Evolutionary conservation across 1,140 invertebrate genomes (phyloP).

Genomic region (Oncopodura yosiiana): DNA sequence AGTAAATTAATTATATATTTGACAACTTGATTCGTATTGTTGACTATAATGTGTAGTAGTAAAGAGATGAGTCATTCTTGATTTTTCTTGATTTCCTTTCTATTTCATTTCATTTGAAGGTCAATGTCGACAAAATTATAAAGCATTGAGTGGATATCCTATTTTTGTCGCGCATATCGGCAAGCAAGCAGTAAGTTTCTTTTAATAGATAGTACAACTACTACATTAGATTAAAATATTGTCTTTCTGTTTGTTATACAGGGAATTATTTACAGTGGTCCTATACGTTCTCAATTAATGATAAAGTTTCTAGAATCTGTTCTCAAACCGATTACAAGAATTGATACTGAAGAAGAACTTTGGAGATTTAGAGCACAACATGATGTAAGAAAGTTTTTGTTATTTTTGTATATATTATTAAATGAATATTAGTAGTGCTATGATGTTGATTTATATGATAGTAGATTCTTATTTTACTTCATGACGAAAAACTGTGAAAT

Average conservation of each 20-base stretch:
- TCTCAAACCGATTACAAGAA: conserved; percentile 28
- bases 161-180: conserved; percentile 34
- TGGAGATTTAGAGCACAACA: conserved; percentile 33
- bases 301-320: conserved; percentile 28
- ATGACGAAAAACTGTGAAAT: no score
- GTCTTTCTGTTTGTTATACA: not conserved
- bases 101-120: no score
- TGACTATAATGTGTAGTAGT: no score
- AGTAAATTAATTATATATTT: no score
- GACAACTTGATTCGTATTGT: no score
- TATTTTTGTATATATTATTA: not conserved
- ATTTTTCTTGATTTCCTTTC: no score
- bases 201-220: not conserved
- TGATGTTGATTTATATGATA: not conserved
- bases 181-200: conserved; percentile 22
- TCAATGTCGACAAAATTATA: conserved; percentile 34
- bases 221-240: not conserved
- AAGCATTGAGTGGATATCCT: conserved; percentile 33
- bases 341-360: conserved; percentile 33
- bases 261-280: conserved; percentile 34
- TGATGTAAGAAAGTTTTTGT: conserved; percentile 23
- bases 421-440: not conserved
- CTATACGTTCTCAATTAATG: conserved; percentile 30
- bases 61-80: no score
- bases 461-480: not conserved